A percentile compares a stretch with the other conserved stretches of the same genome.
Conservation (phyloP, 2,113 vertebrate genomes). For the Percopsis transmontana region DNA sequence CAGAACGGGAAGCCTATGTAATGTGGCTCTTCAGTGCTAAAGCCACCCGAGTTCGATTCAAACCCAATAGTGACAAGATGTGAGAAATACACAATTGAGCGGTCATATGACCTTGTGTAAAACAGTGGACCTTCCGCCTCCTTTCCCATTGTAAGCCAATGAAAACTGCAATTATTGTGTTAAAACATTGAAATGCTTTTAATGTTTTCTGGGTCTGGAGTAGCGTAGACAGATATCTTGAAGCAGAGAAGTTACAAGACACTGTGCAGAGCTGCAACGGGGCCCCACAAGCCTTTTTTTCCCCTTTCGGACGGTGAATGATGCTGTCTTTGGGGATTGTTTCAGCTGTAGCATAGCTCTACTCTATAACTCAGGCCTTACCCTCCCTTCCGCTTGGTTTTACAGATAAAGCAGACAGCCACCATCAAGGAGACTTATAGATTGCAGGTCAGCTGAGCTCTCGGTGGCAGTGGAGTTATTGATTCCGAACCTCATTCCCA, state of each 20-base stretch:
- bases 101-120: slow-evolving; percentile 5
- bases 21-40: slow-evolving; percentile 25
- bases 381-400: slow-evolving; percentile 37
- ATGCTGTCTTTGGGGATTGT: slow-evolving; percentile 25
- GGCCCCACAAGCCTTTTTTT: background rate
- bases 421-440: slow-evolving; percentile 62
- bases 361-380: slow-evolving; percentile 60
- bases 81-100: slow-evolving; percentile 59
- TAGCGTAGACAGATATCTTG: background rate
- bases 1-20: slow-evolving; percentile 38
- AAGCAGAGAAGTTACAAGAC: background rate
- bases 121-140: background rate
- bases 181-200: slow-evolving; percentile 1
- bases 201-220: slow-evolving; percentile 6
- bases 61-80: slow-evolving; percentile 49
- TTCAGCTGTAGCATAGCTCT: slow-evolving; percentile 11
- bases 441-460: slow-evolving; percentile 68
- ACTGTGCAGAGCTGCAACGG: background rate
- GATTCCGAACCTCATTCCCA: slow-evolving; percentile 57
- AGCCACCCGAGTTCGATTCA: slow-evolving; percentile 46
- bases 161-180: slow-evolving; percentile 10
- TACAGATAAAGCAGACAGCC: slow-evolving; percentile 43
- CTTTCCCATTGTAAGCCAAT: background rate
- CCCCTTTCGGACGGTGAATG: background rate
- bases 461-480: slow-evolving; percentile 63